Base-by-base conservation (phyloP, 23 tunicate species). In the Clavelina lepadiformis region DNA sequence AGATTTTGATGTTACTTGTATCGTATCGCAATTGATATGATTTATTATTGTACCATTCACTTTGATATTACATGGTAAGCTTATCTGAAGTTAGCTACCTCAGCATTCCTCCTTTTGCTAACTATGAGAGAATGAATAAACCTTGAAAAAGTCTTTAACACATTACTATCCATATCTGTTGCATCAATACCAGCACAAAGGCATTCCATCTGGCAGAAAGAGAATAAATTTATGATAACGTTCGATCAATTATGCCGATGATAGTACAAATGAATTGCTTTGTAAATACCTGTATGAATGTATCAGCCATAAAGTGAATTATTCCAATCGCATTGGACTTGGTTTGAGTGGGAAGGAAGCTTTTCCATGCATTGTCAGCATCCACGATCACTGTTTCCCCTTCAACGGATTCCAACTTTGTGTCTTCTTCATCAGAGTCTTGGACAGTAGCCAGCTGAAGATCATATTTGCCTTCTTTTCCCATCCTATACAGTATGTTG, bases 391-490 rank as follows among this genome's bases (percentile, higher is more conserved):
- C 47, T 25, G 19, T 38, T 27, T 35, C 34, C 46, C 56, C 54
- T 34, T 71, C n/a, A n/a, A n/a, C n/a, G n/a, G n/a, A n/a, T n/a
- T n/a, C n/a, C n/a, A n/a, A n/a, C 23, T 38, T 25, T 30, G 56
- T 50, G 31, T 77, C 74, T 1, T 38, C 13, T 34, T 59, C 74
- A 18, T 25, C 46, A 0, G 38, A 44, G 20, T 61, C 35, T 4
- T 59, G 68, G 24, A 75, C 69, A 28, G 54, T 21, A 5, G 84
- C 79, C 0, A 85, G 79, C 60, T 64, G 74, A 18, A 85, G 63
- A 46, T 85, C 94, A 53, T 70, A 85, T 35, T 77, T 77, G 0
- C 67, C 94, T 3, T 85, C 94, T 31, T 77, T 85, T 1, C 94
- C 94, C 83, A 85, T 77, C 38, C 94, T 85, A 31, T 20, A 25